phyloP scores from a whole-genome alignment of 2,113 vertebrate species.

The Platichthys stellatus region DNA sequence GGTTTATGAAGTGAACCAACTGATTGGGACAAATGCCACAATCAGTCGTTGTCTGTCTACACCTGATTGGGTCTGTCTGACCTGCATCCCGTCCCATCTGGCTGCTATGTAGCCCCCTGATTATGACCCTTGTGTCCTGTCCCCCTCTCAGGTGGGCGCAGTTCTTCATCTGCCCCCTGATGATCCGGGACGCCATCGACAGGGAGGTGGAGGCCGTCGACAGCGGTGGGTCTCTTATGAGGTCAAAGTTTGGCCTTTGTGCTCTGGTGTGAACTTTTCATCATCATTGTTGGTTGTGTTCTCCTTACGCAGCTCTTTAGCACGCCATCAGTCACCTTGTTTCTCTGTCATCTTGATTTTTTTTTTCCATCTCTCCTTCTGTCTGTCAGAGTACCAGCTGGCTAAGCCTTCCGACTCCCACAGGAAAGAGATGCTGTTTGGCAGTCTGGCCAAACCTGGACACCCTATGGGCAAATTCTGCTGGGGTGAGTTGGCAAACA shows the following conservation, averaged over 20 bases:
- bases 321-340: background rate
- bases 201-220: conserved; percentile 98
- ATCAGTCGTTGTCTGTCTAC: conserved; percentile 22
- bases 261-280: background rate
- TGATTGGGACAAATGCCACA: conserved; percentile 3
- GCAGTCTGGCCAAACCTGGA: conserved; percentile 92
- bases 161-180: conserved; percentile 96
- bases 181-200: conserved; percentile 96
- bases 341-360: background rate
- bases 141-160: conserved; percentile 90
- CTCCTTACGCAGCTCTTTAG: conserved; percentile 14
- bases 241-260: background rate
- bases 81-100: conserved; percentile 4
- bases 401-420: conserved; percentile 95
- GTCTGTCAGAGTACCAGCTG: conserved; percentile 91
- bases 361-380: conserved; percentile 13
- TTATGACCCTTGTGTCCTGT: conserved; percentile 17
- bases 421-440: conserved; percentile 98
- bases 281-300: background rate
- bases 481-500: conserved; percentile 88
- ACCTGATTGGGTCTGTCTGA: conserved; percentile 41
- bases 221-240: conserved; percentile 87
- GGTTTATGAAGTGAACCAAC: background rate
- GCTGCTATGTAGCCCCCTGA: conserved; percentile 2
- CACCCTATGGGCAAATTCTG: conserved; percentile 99